These are phyloP conservation scores for Rachycentron canadum DNA, from an alignment of 2,797 vertebrate genomes.

Conservation along the genomic window DNA sequence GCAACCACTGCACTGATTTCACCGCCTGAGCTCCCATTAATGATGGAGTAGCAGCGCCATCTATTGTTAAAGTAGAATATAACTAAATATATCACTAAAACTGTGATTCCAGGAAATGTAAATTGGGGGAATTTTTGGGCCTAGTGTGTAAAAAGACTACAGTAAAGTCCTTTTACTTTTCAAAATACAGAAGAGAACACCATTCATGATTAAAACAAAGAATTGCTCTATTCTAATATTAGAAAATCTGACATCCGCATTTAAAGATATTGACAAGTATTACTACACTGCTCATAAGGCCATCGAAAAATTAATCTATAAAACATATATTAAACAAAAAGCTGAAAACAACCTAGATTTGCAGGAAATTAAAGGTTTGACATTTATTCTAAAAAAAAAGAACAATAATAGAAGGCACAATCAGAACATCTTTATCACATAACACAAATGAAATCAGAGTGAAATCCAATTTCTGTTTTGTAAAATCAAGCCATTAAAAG, in stretches of 20 bases:
- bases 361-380: neutral
- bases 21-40: neutral
- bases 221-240: neutral
- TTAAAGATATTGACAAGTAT: neutral
- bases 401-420: conserved; percentile 38
- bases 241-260: neutral
- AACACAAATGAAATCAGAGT: conserved; percentile 18
- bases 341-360: neutral
- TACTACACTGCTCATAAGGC: neutral
- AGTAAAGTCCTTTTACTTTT: conserved; percentile 4
- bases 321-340: neutral
- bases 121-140: neutral
- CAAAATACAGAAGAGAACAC: conserved; percentile 3
- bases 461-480: conserved; percentile 2
- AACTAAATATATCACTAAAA: neutral
- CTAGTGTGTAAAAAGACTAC: neutral
- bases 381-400: conserved; percentile 38
- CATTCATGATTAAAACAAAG: neutral
- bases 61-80: conserved; percentile 44
- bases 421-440: conserved; percentile 16
- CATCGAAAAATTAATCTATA: neutral
- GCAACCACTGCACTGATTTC: neutral
- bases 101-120: neutral
- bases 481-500: conserved; percentile 2
- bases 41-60: conserved; percentile 57